These are phyloP conservation scores for Puffinus mauretanicus DNA, from an alignment of 2,113 vertebrate genomes.

Conservation along the genomic window DNA sequence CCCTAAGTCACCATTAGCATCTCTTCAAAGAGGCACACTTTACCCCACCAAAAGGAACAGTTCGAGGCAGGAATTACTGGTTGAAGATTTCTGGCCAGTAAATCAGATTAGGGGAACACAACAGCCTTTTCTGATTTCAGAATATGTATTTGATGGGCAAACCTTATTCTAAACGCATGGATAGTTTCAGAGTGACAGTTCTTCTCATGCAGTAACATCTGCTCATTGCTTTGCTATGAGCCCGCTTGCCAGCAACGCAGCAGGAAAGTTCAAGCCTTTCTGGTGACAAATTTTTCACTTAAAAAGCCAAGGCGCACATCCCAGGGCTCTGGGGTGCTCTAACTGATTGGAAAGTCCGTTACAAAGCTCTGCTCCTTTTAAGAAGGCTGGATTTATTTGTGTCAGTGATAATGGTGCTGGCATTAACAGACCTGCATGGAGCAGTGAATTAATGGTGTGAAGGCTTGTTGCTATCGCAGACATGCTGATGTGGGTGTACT, in stretches of 20 bases:
- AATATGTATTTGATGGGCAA: not conserved
- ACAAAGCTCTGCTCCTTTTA: not conserved
- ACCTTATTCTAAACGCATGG: not conserved
- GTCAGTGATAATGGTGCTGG: not conserved
- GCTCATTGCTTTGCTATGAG: not conserved
- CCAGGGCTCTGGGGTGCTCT: not conserved
- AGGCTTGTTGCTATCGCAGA: not conserved
- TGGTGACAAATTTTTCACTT: not conserved
- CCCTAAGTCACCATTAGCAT: not conserved
- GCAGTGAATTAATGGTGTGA: not conserved
- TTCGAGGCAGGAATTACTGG: not conserved
- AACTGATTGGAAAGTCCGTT: not conserved
- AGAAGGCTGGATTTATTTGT: not conserved
- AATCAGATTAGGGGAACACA: not conserved
- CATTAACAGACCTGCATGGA: not conserved
- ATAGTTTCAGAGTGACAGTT: not conserved
- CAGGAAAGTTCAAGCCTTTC: not conserved
- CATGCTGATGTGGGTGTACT: fast-evolving
- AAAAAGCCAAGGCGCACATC: not conserved
- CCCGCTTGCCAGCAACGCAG: not conserved
- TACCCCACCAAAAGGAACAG: not conserved
- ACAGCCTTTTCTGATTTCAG: not conserved
- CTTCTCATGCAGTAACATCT: not conserved
- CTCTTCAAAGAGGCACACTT: not conserved
- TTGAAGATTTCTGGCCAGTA: not conserved